These are phyloP conservation scores for Acholoe squamosa DNA, from an alignment of 2,888 invertebrate genomes.

Conservation along the genomic window DNA sequence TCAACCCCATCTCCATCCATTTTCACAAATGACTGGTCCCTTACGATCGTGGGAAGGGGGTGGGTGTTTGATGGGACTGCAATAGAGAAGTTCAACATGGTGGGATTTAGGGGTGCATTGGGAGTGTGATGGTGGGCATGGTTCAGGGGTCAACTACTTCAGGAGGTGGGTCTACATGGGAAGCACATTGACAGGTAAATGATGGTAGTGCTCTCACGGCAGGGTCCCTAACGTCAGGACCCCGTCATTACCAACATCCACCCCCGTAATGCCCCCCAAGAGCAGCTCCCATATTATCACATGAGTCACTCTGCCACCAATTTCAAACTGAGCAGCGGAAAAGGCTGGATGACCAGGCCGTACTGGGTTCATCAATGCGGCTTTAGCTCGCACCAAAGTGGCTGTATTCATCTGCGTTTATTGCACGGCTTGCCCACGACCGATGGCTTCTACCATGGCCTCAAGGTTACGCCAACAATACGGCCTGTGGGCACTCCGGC, in stretches of 20 bases:
- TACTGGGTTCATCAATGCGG: constrained; percentile 3
- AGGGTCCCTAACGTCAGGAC: not conserved
- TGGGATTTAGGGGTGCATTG: too few species aligned
- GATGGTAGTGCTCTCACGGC: not conserved
- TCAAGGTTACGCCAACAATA: not conserved
- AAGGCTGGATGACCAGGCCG: not conserved
- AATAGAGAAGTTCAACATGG: too few species aligned
- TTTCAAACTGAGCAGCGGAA: constrained; percentile 34
- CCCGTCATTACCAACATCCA: constrained; percentile 33
- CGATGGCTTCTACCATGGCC: constrained; percentile 13
- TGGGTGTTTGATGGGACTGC: too few species aligned
- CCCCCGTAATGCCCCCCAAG: constrained; percentile 8
- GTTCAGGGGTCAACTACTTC: constrained; percentile 3
- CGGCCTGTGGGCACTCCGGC: not conserved
- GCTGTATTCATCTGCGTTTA: constrained; percentile 41
- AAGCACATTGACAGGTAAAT: constrained; percentile 29
- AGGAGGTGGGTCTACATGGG: not conserved
- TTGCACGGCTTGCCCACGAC: not conserved
- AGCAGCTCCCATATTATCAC: constrained; percentile 24
- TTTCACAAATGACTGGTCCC: too few species aligned
- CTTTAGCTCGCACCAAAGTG: not conserved
- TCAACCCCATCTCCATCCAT: too few species aligned
- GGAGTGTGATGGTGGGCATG: not conserved
- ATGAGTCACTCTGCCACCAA: constrained; percentile 36
- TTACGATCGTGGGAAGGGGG: too few species aligned